Conservation (phyloP, 2,797 vertebrate genomes). For the Rallus crepitans region DNA sequence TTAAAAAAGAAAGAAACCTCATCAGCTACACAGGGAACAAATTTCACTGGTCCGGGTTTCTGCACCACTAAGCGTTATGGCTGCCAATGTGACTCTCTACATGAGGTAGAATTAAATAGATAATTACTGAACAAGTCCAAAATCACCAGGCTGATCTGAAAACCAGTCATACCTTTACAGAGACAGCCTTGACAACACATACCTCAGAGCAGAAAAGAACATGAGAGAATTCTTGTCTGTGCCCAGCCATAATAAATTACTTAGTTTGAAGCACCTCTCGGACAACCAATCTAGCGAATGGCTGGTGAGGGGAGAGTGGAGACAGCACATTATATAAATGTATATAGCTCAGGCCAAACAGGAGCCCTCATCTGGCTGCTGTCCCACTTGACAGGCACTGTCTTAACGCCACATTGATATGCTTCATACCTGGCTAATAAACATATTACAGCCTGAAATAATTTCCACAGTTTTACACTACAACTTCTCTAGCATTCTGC, state of each 20-base stretch:
- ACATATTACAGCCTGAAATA: not conserved
- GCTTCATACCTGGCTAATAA: not conserved
- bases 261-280: not conserved
- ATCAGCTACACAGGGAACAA: not conserved
- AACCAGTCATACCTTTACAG: not conserved
- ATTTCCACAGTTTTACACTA: not conserved
- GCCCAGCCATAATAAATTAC: not conserved
- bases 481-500: not conserved
- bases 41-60: not conserved
- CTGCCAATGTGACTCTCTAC: not conserved
- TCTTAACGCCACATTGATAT: not conserved
- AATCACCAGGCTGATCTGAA: not conserved
- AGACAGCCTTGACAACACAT: not conserved
- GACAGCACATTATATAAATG: not conserved
- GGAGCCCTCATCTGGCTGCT: not conserved
- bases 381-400: not conserved
- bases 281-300: not conserved
- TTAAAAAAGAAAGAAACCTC: not conserved
- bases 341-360: not conserved
- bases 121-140: not conserved
- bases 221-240: not conserved
- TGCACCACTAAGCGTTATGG: fast-evolving
- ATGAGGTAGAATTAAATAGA: not conserved
- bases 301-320: not conserved
- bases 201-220: not conserved